Evolutionary conservation across 1,140 invertebrate genomes (phyloP), one percentile per base, ranked within the genome.

Genomic region (Megathymus violae): DNA sequence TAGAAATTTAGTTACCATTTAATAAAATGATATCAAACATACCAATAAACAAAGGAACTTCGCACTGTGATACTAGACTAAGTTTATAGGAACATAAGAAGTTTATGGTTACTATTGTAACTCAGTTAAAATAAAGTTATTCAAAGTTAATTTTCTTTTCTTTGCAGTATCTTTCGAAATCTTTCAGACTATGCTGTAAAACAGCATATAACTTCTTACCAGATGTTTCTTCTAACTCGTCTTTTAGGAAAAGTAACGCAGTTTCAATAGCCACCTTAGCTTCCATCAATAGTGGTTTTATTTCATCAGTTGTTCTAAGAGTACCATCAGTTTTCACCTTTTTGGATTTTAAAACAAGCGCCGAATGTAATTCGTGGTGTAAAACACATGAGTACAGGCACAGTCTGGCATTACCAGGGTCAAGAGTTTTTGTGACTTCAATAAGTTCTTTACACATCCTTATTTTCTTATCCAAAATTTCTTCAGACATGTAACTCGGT

Each of bases 341-440:
- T 38, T 92, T 92, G 3, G 91, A 83, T 52, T 92, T 89, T 60
- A 93, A 86, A 67, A 94, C 67, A 74, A 94, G 71, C 11, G 93
- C 93, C 71, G 94, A 82, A 58, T 93, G 80, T 2, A 96, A 85
- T 84, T 96, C 96, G 51, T 95, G 93, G 31, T 94, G 90, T 22
- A 96, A 88, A 14, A 96, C 94, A n/a, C 94, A 93, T 0, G 93
- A 92, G 71, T 96, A 96, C 25, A 97, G 90, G 47, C 93, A 92
- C 1, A 97, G 83, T 66, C 96, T 93, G 1, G 93, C 92, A 58
- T 94, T 94, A 31, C 94, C 91, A 1, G 95, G 95, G 89, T 96
- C 96, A 19, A 97, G 80, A 14, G 89, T 93, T 38, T 82, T 89
- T 0, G 94, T 95, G 1, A 94, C 92, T 4, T 91, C 82, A 50